Conservation (phyloP, 1,140 invertebrate genomes). For the Drosophila guanche region DNA sequence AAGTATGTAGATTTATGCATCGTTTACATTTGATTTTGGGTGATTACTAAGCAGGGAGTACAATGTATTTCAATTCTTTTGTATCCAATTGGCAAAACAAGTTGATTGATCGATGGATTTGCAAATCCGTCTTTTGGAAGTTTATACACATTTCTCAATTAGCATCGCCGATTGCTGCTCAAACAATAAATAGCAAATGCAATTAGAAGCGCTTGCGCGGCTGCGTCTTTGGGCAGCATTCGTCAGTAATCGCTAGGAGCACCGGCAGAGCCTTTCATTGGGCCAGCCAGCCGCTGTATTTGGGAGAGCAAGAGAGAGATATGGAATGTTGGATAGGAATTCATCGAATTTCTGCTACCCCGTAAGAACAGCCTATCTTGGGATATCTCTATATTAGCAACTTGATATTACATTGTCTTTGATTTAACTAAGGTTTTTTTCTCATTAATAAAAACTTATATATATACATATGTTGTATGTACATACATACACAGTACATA, state of each 20-base stretch:
- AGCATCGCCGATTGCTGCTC: neutral
- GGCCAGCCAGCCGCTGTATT: neutral
- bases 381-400: too few relatives aligned
- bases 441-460: too few relatives aligned
- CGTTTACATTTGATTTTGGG: constrained; percentile 8
- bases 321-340: constrained; percentile 4
- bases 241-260: constrained; percentile 40
- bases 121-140: neutral
- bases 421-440: too few relatives aligned
- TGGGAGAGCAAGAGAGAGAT: neutral
- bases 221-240: neutral
- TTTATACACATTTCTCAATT: neutral
- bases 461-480: too few relatives aligned
- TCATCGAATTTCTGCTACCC: too few relatives aligned
- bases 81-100: constrained; percentile 10
- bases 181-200: constrained; percentile 4
- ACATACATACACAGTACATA: too few relatives aligned
- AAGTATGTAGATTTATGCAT: constrained; percentile 2
- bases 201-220: constrained; percentile 6
- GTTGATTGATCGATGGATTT: neutral
- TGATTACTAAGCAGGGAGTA: constrained; percentile 3
- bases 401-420: too few relatives aligned
- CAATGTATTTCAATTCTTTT: constrained; percentile 10
- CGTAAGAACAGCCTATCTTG: too few relatives aligned
- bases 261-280: constrained; percentile 48